Percentiles rank a stretch among this genome's conserved stretches.
These are phyloP conservation scores for Podarcis muralis DNA, from an alignment of 2,113 vertebrate genomes.

Conservation along the genomic window DNA sequence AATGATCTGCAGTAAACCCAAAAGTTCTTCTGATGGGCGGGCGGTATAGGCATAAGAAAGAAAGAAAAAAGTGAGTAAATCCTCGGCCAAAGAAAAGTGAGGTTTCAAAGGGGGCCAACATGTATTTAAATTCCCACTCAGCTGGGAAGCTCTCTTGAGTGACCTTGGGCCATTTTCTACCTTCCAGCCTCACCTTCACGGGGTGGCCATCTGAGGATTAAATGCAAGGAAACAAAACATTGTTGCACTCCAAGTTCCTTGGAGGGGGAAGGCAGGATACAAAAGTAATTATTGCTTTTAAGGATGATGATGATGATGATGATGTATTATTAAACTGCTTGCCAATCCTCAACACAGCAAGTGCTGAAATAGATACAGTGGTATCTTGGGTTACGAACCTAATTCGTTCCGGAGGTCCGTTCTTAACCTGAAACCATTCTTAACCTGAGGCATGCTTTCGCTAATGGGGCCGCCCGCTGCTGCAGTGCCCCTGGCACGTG, in stretches of 20 bases:
- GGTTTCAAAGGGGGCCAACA: neutral
- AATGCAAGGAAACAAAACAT: neutral
- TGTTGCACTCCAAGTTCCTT: neutral
- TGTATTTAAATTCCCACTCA: neutral
- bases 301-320: neutral
- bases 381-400: too few species aligned
- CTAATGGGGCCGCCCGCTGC: too few species aligned
- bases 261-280: neutral
- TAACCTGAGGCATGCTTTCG: too few species aligned
- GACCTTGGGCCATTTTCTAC: neutral
- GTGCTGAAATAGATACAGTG: neutral
- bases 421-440: too few species aligned
- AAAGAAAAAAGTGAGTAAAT: neutral
- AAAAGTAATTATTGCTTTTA: neutral
- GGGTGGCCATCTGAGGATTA: neutral
- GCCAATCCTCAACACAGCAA: neutral
- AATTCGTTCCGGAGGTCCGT: too few species aligned
- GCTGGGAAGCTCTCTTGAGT: neutral
- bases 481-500: too few species aligned
- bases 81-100: neutral
- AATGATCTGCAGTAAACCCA: too few species aligned
- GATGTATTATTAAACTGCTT: neutral
- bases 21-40: too few species aligned
- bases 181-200: neutral
- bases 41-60: too few species aligned